A percentile compares a stretch with the other conserved stretches of the same genome.
Conservation (phyloP, 2,888 invertebrate genomes). For the Epirrhoe alternata region DNA sequence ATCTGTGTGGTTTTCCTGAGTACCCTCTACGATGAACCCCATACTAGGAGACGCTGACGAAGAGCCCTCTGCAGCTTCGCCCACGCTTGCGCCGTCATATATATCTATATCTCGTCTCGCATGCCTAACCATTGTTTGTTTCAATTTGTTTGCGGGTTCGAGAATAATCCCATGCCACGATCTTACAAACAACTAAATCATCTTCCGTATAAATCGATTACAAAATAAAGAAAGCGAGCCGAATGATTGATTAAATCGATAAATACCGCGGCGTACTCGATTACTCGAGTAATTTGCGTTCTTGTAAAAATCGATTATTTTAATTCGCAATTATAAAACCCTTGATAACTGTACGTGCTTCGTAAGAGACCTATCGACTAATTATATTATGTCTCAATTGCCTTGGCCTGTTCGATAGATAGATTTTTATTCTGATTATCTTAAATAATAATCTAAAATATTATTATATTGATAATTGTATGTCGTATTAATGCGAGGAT, state of each 20-base stretch:
- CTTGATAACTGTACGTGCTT: slow-evolving; percentile 52
- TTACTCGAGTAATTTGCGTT: slow-evolving; percentile 44
- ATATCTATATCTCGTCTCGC: not conserved
- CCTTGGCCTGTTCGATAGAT: slow-evolving; percentile 6
- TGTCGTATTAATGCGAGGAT: not conserved
- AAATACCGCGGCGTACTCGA: slow-evolving; percentile 45
- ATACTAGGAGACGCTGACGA: too few species aligned
- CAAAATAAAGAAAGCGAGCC: slow-evolving; percentile 40
- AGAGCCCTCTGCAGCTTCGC: too few species aligned
- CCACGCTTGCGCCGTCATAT: too few species aligned
- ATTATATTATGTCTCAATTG: slow-evolving; percentile 16
- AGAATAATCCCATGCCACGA: slow-evolving; percentile 10
- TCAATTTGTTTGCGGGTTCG: slow-evolving; percentile 3
- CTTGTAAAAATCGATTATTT: slow-evolving; percentile 53
- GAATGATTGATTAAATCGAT: slow-evolving; percentile 53
- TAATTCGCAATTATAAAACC: slow-evolving; percentile 61
- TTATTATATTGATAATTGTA: not conserved
- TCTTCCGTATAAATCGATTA: slow-evolving; percentile 38
- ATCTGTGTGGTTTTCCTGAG: too few species aligned
- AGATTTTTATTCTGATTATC: not conserved
- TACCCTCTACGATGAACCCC: too few species aligned
- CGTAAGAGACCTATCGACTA: slow-evolving; percentile 14
- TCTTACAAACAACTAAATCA: slow-evolving; percentile 33
- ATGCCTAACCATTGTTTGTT: slow-evolving; percentile 20
- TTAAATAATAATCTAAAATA: not conserved